A percentile compares a stretch with the other conserved stretches of the same genome.
These are phyloP conservation scores for Scomber colias DNA, from an alignment of 2,113 vertebrate species.

Conservation along the genomic window DNA sequence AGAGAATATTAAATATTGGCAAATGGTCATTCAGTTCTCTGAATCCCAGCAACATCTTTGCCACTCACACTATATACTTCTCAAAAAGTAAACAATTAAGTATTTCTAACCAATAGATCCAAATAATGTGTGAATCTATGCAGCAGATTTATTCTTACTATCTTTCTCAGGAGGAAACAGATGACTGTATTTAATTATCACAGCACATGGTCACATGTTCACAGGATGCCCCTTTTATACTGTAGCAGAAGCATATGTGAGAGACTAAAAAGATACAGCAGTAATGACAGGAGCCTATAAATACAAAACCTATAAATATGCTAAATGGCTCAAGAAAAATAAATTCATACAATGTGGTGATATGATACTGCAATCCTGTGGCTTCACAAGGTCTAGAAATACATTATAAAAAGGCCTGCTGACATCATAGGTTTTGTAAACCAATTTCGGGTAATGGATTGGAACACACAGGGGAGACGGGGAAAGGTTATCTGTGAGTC, in stretches of 20 bases:
- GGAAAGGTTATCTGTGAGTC: slow-evolving; percentile 76
- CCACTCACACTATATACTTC: neutral
- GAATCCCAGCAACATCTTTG: slow-evolving; percentile 1
- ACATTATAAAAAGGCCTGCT: slow-evolving; percentile 62
- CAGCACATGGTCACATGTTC: slow-evolving; percentile 51
- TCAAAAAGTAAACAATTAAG: neutral
- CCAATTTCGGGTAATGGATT: slow-evolving; percentile 71
- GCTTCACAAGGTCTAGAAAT: slow-evolving; percentile 62
- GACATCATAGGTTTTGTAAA: slow-evolving; percentile 72
- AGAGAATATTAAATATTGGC: slow-evolving; percentile 2
- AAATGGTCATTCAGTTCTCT: neutral
- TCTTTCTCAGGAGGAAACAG: slow-evolving; percentile 2
- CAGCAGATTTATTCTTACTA: neutral
- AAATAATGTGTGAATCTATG: neutral
- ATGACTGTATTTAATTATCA: slow-evolving; percentile 43
- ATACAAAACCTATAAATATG: slow-evolving; percentile 52
- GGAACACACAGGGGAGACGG: slow-evolving; percentile 31
- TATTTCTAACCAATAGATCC: neutral
- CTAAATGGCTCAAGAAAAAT: slow-evolving; percentile 41
- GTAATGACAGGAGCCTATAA: slow-evolving; percentile 42
- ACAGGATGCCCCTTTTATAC: slow-evolving; percentile 39
- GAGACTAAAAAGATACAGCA: slow-evolving; percentile 25
- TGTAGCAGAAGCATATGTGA: slow-evolving; percentile 23
- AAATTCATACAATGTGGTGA: slow-evolving; percentile 35
- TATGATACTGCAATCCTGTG: slow-evolving; percentile 51